Percentiles rank a stretch among this genome's conserved stretches.
phyloP scores from a whole-genome alignment of 2,888 invertebrate genomes.

The Drosophila anomelani region DNA sequence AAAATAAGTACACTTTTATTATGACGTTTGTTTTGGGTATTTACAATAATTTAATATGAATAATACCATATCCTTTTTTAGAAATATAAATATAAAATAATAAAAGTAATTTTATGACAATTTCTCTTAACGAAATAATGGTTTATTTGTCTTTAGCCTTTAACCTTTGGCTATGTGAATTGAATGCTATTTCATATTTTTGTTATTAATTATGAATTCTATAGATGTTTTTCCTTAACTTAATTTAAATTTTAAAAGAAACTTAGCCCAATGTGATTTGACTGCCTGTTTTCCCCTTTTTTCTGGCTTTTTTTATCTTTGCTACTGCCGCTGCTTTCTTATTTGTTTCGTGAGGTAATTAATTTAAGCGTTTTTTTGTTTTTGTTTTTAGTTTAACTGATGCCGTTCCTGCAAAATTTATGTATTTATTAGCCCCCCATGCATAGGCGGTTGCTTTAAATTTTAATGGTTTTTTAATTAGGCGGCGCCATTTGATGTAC shows the following conservation, averaged over 20 bases:
- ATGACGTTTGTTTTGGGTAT: not conserved
- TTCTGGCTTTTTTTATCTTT: conserved; percentile 30
- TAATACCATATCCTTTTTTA: not conserved
- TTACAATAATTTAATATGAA: not conserved
- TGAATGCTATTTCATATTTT: not conserved
- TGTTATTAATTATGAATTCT: not conserved
- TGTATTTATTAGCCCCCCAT: conserved; percentile 70
- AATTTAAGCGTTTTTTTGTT: conserved; percentile 66
- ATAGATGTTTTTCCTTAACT: not conserved
- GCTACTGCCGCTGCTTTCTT: conserved; percentile 19
- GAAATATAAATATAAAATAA: no score
- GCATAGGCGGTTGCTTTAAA: conserved; percentile 66
- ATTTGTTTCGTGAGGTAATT: conserved; percentile 71
- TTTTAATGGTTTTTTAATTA: conserved; percentile 78
- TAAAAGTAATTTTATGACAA: no score
- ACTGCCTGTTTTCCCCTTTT: conserved; percentile 20
- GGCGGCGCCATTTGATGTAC: conserved; percentile 69
- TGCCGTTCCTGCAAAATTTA: conserved; percentile 57
- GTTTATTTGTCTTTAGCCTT: no score
- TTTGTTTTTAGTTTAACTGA: conserved; percentile 27
- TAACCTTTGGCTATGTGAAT: no score
- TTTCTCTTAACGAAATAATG: no score
- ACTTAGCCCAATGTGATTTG: conserved; percentile 45
- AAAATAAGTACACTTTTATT: not conserved
- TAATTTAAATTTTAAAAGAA: not conserved